These are phyloP conservation scores for Druon quercuslanigerum DNA, from an alignment of 1,140 invertebrate species.

Conservation along the genomic window DNA sequence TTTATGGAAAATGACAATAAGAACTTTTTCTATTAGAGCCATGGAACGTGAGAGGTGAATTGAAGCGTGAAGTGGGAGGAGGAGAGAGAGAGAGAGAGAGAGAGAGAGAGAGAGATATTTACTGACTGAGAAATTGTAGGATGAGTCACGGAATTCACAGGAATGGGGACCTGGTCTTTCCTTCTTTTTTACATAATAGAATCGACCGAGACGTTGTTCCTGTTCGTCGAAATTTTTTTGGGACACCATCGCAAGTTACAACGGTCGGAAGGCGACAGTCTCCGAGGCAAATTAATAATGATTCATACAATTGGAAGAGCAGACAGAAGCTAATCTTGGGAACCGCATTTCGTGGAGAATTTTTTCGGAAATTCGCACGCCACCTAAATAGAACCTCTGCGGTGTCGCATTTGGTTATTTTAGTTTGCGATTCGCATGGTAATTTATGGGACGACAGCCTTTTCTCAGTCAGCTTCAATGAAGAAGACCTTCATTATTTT, in stretches of 20 bases:
- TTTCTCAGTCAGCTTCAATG: too few species aligned
- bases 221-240: too few species aligned
- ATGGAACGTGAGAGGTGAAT: too few species aligned
- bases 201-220: background rate
- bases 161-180: background rate
- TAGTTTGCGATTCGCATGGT: slow-evolving; percentile 11
- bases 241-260: too few species aligned
- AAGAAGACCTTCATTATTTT: too few species aligned
- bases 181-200: background rate
- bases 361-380: slow-evolving; percentile 21
- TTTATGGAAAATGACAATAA: too few species aligned
- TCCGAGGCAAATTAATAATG: slow-evolving; percentile 5
- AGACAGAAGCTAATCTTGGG: background rate
- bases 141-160: slow-evolving; percentile 1
- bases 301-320: background rate
- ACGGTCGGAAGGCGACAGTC: slow-evolving; percentile 1
- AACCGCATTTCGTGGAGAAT: background rate
- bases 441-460: background rate
- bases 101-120: too few species aligned
- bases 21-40: too few species aligned
- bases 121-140: background rate
- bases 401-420: background rate
- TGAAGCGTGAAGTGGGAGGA: too few species aligned
- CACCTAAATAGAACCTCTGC: slow-evolving; percentile 1
- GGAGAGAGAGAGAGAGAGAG: too few species aligned